phyloP scores from a whole-genome alignment of 2,113 vertebrate genomes.

The Corvus cornix region DNA sequence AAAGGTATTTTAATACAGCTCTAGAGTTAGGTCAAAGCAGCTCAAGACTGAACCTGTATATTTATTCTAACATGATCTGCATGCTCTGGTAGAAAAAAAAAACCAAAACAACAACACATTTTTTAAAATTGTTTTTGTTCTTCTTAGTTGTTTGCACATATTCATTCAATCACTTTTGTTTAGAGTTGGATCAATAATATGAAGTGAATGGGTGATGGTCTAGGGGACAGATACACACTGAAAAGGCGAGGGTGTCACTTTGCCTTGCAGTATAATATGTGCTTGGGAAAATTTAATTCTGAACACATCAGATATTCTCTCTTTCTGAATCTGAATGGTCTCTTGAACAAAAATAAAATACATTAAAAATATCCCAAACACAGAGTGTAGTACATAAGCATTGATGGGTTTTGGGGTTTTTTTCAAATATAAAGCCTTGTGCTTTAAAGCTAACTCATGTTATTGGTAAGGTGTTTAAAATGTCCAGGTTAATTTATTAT shows the following conservation, averaged over 20 bases:
- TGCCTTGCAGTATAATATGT: background rate
- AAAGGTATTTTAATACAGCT: background rate
- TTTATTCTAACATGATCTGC: background rate
- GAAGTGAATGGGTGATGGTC: background rate
- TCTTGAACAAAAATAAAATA: background rate
- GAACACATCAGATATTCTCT: background rate
- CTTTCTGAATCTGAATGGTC: background rate
- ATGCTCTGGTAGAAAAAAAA: background rate
- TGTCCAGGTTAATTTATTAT: background rate
- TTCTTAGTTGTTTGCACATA: background rate
- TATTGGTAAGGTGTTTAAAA: background rate
- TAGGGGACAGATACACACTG: background rate
- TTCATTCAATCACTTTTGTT: background rate
- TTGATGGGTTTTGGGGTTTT: background rate
- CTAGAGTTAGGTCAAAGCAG: background rate
- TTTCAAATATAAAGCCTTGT: background rate
- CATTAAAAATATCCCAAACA: background rate
- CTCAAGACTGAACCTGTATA: background rate
- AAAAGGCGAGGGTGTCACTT: background rate
- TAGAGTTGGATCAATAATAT: background rate
- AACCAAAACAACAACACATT: fast-evolving
- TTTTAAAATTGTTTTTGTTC: background rate
- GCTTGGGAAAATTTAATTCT: background rate
- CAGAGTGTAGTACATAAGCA: background rate
- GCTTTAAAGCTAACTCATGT: background rate